Evolutionary conservation across 2,113 vertebrate species (phyloP), one percentile per base, ranked within the genome.

Genomic region (Prinia subflava): DNA sequence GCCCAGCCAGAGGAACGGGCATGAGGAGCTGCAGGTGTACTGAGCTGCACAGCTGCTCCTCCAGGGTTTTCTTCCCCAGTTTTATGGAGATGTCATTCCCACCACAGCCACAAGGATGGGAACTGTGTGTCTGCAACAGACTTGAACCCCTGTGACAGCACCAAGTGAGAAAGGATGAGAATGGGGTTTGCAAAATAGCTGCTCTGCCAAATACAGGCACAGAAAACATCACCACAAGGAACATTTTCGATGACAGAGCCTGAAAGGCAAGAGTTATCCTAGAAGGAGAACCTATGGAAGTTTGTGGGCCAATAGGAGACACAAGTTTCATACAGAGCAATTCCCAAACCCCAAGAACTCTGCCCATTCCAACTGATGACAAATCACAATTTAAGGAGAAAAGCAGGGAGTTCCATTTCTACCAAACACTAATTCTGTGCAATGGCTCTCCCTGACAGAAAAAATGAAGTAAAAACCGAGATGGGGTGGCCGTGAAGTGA

Each of bases 11-110:
- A 81, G 28, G 16, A 67, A 65, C 0, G 13, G 47, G 21, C 6
- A 3, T 7, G 30, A 86, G 46, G 7, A 70, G 62, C 56, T 88
- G 55, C 35, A 39, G 46, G 30, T 39, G 30, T 20, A 17, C 31
- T 6, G 52, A 85, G 49, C 67, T 83, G 59, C 83, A 55, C 33
- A 37, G 37, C 21, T 46, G 9, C 17, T 25, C 23, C 46, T 49
- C 15, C 1, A 1, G 1, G 6, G 14, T 1, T 52, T 13, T 23
- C 4, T 11, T 4, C 1, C 50, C 4, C 15, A 7, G 4, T 20
- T 75, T 63, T 31, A 17, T 17, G 27, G 33, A 44, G 18, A 25
- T 0, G 1, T 20, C 67, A 67, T 24, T 74, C 59, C 47, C 33
- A 15, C 37, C 37, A 7, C 33, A 30, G 77, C n/a, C 3, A 4